Conservation (phyloP, 2,797 vertebrate species). For the Leptatherina wallacei region DNA sequence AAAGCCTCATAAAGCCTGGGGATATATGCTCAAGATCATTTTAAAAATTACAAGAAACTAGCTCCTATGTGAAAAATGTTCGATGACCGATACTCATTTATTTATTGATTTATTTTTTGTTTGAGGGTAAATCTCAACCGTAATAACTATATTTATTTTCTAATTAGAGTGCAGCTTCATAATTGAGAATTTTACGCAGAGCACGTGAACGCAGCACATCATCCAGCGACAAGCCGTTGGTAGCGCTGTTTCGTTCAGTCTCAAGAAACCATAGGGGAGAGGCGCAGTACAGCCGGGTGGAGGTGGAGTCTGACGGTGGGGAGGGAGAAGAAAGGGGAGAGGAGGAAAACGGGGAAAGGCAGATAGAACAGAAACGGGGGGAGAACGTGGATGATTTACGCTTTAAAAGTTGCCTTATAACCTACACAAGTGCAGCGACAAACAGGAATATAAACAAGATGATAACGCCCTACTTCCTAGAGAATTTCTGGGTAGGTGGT, state of each 20-base stretch:
- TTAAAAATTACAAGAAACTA: too few species aligned
- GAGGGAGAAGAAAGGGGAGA: slow-evolving; percentile 83
- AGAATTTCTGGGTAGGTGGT: slow-evolving; percentile 94
- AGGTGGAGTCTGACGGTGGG: slow-evolving; percentile 84
- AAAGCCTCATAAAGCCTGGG: too few species aligned
- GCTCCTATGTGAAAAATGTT: too few species aligned
- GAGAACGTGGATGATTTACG: slow-evolving; percentile 78
- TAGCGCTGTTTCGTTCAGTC: slow-evolving; percentile 71
- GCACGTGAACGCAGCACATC: slow-evolving; percentile 43
- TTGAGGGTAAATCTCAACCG: too few species aligned
- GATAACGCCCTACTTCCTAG: slow-evolving; percentile 94
- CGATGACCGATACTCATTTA: too few species aligned
- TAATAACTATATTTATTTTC: too few species aligned
- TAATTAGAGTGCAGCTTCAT: neutral
- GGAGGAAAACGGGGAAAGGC: slow-evolving; percentile 80
- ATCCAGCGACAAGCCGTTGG: slow-evolving; percentile 35
- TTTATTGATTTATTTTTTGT: too few species aligned
- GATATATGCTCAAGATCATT: too few species aligned
- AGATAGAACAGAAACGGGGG: slow-evolving; percentile 75
- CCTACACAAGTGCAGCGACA: slow-evolving; percentile 47
- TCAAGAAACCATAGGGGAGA: slow-evolving; percentile 26
- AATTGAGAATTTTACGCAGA: slow-evolving; percentile 4
- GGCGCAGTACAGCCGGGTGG: slow-evolving; percentile 49
- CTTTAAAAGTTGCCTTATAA: slow-evolving; percentile 61
- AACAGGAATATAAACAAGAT: slow-evolving; percentile 82